Conservation (phyloP, 2,888 invertebrate species). For the Teleiodes luculella region DNA sequence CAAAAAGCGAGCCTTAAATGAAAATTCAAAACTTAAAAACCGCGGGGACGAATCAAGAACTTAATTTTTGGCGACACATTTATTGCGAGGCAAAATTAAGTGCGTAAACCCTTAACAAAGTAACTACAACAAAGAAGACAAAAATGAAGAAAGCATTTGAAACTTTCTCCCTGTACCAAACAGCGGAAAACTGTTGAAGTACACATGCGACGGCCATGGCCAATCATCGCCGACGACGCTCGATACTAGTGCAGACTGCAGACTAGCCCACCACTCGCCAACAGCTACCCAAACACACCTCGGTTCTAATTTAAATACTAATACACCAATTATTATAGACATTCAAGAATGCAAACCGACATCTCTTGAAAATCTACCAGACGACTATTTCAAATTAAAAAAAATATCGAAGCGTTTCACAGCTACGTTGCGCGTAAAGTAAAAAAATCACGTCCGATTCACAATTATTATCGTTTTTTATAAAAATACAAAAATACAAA, state of each 20-base stretch:
- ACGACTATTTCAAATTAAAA: constrained; percentile 25
- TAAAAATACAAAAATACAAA: constrained; percentile 79
- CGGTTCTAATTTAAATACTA: constrained; percentile 52
- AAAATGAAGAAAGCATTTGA: constrained; percentile 36
- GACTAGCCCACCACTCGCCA: constrained; percentile 45
- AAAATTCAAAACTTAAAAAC: constrained; percentile 44
- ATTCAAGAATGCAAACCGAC: constrained; percentile 34
- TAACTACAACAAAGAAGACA: constrained; percentile 24
- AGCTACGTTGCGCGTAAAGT: constrained; percentile 67
- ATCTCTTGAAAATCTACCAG: constrained; percentile 38
- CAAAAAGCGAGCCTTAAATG: constrained; percentile 38
- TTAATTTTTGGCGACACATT: constrained; percentile 15
- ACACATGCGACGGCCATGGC: constrained; percentile 9
- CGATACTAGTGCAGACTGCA: constrained; percentile 38
- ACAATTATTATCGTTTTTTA: constrained; percentile 71
- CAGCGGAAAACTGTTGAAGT: constrained; percentile 33
- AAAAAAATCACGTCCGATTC: constrained; percentile 70
- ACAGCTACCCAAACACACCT: constrained; percentile 72
- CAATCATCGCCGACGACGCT: constrained; percentile 13
- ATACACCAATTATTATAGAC: constrained; percentile 58
- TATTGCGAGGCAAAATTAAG: constrained; percentile 12
- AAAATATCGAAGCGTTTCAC: constrained; percentile 41
- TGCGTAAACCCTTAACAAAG: constrained; percentile 36
- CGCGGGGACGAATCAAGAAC: constrained; percentile 44
- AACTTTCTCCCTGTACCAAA: constrained; percentile 43